These are phyloP conservation scores for Gryllus bimaculatus DNA, from an alignment of 1,140 invertebrate genomes.

Conservation along the genomic window DNA sequence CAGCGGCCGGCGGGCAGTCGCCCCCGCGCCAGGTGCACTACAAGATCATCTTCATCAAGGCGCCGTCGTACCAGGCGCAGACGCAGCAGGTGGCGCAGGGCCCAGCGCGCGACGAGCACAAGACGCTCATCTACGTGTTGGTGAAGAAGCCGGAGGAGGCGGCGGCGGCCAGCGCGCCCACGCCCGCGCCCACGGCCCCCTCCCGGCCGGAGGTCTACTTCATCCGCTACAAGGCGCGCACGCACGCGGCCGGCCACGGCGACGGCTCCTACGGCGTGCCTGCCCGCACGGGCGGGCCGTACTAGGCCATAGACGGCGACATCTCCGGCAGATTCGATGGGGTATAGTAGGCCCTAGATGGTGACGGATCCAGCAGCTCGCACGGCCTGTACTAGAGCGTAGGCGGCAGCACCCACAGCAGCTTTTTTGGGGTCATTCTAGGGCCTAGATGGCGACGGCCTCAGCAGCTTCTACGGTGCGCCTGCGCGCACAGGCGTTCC, in stretches of 20 bases:
- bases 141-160: conserved; percentile 75
- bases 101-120: conserved; percentile 62
- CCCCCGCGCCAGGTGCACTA: conserved; percentile 66
- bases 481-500: too few relatives aligned
- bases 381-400: too few relatives aligned
- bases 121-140: conserved; percentile 78
- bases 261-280: conserved; percentile 24
- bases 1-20: conserved; percentile 36
- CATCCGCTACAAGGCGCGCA: conserved; percentile 38
- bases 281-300: not conserved
- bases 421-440: too few relatives aligned
- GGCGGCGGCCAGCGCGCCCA: conserved; percentile 62
- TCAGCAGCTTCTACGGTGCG: too few relatives aligned
- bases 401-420: too few relatives aligned
- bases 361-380: too few relatives aligned
- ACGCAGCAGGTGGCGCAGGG: conserved; percentile 59
- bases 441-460: too few relatives aligned
- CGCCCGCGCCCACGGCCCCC: conserved; percentile 62
- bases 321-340: too few relatives aligned
- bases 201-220: conserved; percentile 80
- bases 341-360: too few relatives aligned
- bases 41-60: conserved; percentile 73
- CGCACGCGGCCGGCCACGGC: conserved; percentile 23
- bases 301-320: too few relatives aligned
- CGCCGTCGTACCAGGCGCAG: conserved; percentile 64